Evolutionary conservation across 2,888 invertebrate species (phyloP).

Genomic region (Conus canariensis): DNA sequence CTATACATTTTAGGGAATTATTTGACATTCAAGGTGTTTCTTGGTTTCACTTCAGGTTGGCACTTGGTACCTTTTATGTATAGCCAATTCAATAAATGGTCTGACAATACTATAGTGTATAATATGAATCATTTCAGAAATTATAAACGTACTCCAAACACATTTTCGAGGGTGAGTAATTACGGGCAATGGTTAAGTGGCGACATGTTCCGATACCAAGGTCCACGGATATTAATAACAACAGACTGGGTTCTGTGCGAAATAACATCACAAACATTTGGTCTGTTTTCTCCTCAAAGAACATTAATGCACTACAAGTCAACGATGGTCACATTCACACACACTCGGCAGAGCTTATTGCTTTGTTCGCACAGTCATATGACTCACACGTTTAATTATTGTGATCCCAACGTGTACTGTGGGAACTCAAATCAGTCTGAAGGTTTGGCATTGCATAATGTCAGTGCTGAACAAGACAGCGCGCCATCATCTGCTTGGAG

Average conservation of each 20-base stretch:
- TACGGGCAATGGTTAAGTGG: no score
- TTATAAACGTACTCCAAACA: no score
- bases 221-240: no score
- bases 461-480: background rate
- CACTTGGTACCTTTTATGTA: background rate
- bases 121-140: background rate
- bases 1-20: background rate
- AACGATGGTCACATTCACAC: background rate
- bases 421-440: background rate
- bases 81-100: background rate
- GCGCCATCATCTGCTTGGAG: background rate
- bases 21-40: background rate
- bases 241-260: background rate
- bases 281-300: background rate
- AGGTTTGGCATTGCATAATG: background rate
- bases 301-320: background rate
- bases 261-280: background rate
- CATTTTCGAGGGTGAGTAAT: no score
- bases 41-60: background rate
- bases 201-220: no score
- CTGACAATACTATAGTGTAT: background rate
- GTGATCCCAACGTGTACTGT: background rate
- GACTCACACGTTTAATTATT: background rate
- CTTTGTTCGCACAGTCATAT: background rate
- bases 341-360: background rate